These are phyloP conservation scores for Dromaius novaehollandiae DNA, from an alignment of 2,113 vertebrate genomes.

Conservation along the genomic window DNA sequence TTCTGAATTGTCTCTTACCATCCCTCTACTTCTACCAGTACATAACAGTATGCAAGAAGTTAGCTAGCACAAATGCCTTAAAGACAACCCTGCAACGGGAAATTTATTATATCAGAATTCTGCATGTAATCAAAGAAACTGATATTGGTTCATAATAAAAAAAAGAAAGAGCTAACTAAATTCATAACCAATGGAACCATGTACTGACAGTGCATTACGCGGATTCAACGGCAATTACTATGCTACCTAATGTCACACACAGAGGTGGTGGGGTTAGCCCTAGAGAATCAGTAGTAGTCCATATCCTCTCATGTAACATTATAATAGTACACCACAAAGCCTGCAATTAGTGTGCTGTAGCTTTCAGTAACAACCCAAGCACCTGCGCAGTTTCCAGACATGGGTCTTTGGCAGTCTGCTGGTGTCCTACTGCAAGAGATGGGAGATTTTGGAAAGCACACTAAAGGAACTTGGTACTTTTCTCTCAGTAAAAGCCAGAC, in stretches of 20 bases:
- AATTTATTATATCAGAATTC: neutral
- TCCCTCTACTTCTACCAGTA: neutral
- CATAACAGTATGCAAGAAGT: neutral
- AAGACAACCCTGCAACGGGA: neutral
- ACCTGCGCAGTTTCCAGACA: neutral
- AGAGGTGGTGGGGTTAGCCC: neutral
- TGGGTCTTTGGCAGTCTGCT: neutral
- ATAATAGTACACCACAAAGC: neutral
- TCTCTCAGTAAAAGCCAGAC: neutral
- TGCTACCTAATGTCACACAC: neutral
- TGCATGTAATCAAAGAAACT: neutral
- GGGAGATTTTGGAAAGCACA: neutral
- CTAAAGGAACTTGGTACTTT: neutral
- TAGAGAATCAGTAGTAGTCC: neutral
- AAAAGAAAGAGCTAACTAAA: neutral
- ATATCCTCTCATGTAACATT: neutral
- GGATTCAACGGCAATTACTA: neutral
- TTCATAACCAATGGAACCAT: neutral
- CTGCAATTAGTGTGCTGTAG: neutral
- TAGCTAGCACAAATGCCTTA: neutral
- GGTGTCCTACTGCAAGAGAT: neutral
- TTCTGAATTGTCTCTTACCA: neutral
- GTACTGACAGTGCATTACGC: fast-evolving
- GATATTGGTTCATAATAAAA: neutral
- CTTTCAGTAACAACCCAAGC: neutral